Percentiles rank a stretch among this genome's conserved stretches.
phyloP scores from a whole-genome alignment of 2,888 invertebrate genomes.

The Cetonia aurata region DNA sequence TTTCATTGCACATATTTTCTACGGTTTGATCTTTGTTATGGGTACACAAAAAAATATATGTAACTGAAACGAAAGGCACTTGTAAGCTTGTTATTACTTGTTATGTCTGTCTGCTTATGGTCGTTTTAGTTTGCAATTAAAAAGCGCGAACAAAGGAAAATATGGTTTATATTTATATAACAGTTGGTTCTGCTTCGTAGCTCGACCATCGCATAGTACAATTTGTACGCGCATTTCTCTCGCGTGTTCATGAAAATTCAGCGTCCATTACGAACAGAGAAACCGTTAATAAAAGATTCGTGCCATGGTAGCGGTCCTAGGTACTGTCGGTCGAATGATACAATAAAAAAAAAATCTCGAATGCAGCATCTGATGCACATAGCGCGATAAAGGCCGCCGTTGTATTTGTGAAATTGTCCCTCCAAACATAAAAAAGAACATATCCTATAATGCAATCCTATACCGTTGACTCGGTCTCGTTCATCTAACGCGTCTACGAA shows the following conservation, averaged over 20 bases:
- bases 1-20: too few relatives aligned
- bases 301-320: slow-evolving; percentile 25
- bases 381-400: slow-evolving; percentile 30
- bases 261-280: slow-evolving; percentile 35
- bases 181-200: slow-evolving; percentile 18
- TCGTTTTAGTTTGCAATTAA: slow-evolving; percentile 5
- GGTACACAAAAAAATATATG: background rate
- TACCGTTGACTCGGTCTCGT: slow-evolving; percentile 27
- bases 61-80: background rate
- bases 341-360: slow-evolving; percentile 22
- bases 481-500: slow-evolving; percentile 37
- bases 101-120: background rate
- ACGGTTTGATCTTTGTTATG: background rate
- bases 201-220: slow-evolving; percentile 15
- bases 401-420: slow-evolving; percentile 40
- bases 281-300: slow-evolving; percentile 39
- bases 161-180: background rate
- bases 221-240: slow-evolving; percentile 33
- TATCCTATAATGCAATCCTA: slow-evolving; percentile 34
- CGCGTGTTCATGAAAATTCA: slow-evolving; percentile 39
- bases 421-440: slow-evolving; percentile 31
- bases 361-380: slow-evolving; percentile 37
- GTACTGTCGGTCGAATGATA: slow-evolving; percentile 24
- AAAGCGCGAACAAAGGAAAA: slow-evolving; percentile 17
- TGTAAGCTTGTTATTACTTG: background rate